phyloP scores from a whole-genome alignment of 2,797 vertebrate genomes.

The Galagoides demidoff region DNA sequence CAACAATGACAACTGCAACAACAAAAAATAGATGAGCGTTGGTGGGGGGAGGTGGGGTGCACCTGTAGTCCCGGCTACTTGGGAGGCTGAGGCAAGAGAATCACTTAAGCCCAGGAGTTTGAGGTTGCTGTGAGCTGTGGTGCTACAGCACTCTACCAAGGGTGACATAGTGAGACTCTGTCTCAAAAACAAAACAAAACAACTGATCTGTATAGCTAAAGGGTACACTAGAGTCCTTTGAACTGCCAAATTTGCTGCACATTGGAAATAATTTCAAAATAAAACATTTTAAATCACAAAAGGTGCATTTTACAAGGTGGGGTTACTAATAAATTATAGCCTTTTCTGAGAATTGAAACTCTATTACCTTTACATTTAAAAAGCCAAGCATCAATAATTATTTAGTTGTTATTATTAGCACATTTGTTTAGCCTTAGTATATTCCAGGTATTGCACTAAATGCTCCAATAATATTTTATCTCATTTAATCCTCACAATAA shows the following conservation, averaged over 20 bases:
- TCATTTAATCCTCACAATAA: neutral
- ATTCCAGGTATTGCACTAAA: neutral
- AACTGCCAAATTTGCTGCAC: neutral
- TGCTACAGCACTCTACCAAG: too few relatives aligned
- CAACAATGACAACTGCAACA: too few relatives aligned
- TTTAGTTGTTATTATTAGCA: neutral
- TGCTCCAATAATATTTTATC: neutral
- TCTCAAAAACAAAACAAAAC: too few relatives aligned
- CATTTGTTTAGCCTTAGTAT: neutral
- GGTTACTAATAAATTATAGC: neutral
- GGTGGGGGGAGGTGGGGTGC: too few relatives aligned
- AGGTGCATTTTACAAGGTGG: neutral
- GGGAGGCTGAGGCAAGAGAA: too few relatives aligned
- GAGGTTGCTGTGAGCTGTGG: too few relatives aligned
- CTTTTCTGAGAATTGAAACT: conserved; percentile 35
- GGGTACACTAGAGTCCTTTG: neutral
- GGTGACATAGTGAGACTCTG: too few relatives aligned
- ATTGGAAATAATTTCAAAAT: conserved; percentile 42
- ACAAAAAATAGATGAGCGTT: too few relatives aligned
- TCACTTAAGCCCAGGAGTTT: too few relatives aligned
- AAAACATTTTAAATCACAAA: conserved; percentile 6
- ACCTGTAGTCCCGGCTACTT: too few relatives aligned
- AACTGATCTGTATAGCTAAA: neutral
- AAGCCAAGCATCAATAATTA: neutral
- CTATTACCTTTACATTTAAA: neutral